Evolutionary conservation across 1,140 invertebrate genomes (phyloP), one percentile per base, ranked within the genome.

Genomic region (Paraescarpia echinospica): DNA sequence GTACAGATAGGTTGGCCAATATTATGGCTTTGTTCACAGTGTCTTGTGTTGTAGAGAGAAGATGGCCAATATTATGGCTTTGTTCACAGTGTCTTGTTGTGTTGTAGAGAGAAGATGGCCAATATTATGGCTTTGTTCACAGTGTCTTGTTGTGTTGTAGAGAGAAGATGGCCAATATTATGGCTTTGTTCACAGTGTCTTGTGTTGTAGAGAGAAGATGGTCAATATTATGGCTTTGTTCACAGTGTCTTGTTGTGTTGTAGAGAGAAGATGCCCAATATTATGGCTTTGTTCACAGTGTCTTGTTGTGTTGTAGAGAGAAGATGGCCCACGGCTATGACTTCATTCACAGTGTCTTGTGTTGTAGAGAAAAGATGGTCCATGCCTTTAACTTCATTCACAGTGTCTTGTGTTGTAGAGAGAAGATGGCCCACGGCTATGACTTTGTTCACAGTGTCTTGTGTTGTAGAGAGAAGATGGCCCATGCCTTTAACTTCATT

Each of bases 361-460:
- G 27, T 94, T 91, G 94, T 94, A 99, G 99, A 95, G 99, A 99
- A 96, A 99, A 99, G 97, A 99, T 99, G 98, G 99, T 99, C 0
- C 98, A 99, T 96, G 99, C 99, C 0, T 99, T 99, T 95, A 99
- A 99, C 96, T 99, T 99, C n/a, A n/a, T n/a, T n/a, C n/a, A n/a
- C n/a, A n/a, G n/a, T 90, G 90, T 34, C 22, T 34, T 92, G 33
- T 93, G 27, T 94, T 91, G 94, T 94, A 99, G 99, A 95, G 99
- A 99, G 96, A 99, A 99, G 97, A 99, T 99, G 98, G 99, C 99
- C 0, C 98, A 99, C 96, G 99, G 99, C 0, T 99, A 99, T 95
- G 99, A 99, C 96, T 99, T 99, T 97, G 99, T n/a, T n/a, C n/a
- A n/a, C n/a, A n/a, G n/a, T 90, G 90, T 34, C 22, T 34, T 92